phyloP scores from a whole-genome alignment of 1,140 invertebrate genomes.

The Apis laboriosa region DNA sequence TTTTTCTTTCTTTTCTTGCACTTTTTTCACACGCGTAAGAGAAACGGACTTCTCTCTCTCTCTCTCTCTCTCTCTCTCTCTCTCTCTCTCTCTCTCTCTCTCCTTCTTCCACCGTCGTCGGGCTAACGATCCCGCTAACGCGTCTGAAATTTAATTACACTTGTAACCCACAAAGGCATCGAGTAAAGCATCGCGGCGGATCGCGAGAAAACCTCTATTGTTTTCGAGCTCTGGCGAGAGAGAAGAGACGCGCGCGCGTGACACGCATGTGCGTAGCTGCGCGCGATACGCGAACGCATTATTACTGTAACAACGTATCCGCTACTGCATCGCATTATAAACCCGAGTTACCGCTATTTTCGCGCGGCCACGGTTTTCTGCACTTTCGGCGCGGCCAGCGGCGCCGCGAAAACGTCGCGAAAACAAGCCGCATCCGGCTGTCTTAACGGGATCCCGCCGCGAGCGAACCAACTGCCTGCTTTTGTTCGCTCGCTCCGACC shows the following conservation, averaged over 20 bases:
- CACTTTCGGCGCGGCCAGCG: constrained; percentile 50
- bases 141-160: constrained; percentile 11
- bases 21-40: too few relatives aligned
- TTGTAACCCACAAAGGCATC: constrained; percentile 10
- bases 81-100: not conserved
- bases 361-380: constrained; percentile 52
- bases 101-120: not conserved
- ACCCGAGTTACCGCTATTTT: constrained; percentile 49
- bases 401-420: constrained; percentile 51
- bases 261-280: constrained; percentile 24
- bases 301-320: constrained; percentile 44
- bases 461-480: constrained; percentile 17
- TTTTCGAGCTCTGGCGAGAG: not conserved
- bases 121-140: too few relatives aligned
- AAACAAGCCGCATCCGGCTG: constrained; percentile 51
- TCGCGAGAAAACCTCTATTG: constrained; percentile 16
- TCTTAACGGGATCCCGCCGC: constrained; percentile 48
- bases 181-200: not conserved
- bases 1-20: not conserved
- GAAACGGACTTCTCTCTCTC: not conserved
- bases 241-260: constrained; percentile 23
- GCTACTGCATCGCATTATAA: constrained; percentile 49
- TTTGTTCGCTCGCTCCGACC: constrained; percentile 22
- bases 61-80: not conserved
- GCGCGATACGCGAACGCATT: constrained; percentile 34